These are phyloP conservation scores for Holacanthella duospinosa DNA, from an alignment of 2,888 invertebrate species.

Conservation along the genomic window DNA sequence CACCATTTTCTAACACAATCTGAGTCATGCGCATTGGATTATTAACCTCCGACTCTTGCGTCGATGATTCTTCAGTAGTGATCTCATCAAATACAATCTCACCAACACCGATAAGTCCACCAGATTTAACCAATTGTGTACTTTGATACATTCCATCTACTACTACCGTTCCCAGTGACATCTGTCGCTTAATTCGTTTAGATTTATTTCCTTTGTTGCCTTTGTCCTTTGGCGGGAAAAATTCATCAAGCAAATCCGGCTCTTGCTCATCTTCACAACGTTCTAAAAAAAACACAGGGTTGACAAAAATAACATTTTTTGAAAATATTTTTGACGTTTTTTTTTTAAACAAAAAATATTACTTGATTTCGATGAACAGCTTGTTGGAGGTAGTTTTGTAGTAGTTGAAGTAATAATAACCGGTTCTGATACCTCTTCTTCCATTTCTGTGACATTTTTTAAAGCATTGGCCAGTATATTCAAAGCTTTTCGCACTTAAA, in stretches of 20 bases:
- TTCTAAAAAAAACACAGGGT: not conserved
- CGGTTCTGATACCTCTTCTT: not conserved
- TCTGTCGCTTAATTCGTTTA: not conserved
- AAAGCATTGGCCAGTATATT: not conserved
- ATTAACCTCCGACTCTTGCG: too few relatives aligned
- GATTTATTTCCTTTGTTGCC: not conserved
- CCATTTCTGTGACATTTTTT: conserved; percentile 5
- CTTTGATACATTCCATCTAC: too few relatives aligned
- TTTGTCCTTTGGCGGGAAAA: not conserved
- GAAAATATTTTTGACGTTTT: not conserved
- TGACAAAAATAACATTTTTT: not conserved
- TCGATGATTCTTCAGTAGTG: not conserved
- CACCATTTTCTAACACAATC: too few relatives aligned
- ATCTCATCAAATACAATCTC: not conserved
- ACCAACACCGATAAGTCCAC: too few relatives aligned
- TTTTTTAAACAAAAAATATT: not conserved
- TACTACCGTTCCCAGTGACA: too few relatives aligned
- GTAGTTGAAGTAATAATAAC: not conserved
- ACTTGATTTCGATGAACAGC: conserved; percentile 3
- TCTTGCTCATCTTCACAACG: not conserved
- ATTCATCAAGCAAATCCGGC: conserved; percentile 1
- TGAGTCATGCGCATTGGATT: too few relatives aligned
- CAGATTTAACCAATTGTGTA: too few relatives aligned
- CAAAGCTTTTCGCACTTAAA: not conserved
- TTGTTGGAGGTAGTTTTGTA: not conserved